These are phyloP conservation scores for Oreochromis niloticus DNA, from an alignment of 2,113 vertebrate species.

Conservation along the genomic window DNA sequence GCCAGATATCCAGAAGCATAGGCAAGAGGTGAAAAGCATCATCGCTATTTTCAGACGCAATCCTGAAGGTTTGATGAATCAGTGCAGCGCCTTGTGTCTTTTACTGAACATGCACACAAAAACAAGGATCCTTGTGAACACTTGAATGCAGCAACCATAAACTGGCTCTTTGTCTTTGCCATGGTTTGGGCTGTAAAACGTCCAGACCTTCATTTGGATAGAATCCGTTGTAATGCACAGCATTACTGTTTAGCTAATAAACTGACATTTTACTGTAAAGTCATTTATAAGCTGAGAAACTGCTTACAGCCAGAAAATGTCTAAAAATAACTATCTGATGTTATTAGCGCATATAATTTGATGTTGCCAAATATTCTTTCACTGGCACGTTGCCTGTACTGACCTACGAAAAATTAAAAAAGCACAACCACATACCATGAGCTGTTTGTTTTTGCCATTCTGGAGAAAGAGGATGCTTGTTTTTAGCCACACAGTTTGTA, in stretches of 20 bases:
- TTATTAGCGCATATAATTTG: not conserved
- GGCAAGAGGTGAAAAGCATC: not conserved
- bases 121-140: not conserved
- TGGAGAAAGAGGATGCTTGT: not conserved
- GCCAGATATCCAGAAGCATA: not conserved
- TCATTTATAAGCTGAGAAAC: not conserved
- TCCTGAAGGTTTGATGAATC: not conserved
- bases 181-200: not conserved
- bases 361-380: not conserved
- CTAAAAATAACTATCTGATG: not conserved
- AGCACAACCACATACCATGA: not conserved
- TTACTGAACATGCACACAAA: not conserved
- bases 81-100: not conserved
- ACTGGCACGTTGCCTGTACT: not conserved
- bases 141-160: not conserved
- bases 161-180: not conserved
- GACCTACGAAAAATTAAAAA: not conserved
- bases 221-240: not conserved
- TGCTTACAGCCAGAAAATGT: not conserved
- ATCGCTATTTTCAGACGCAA: not conserved
- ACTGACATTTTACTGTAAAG: not conserved
- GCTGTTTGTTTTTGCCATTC: not conserved
- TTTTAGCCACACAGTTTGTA: not conserved
- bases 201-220: not conserved
- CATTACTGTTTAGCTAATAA: not conserved